phyloP scores from a whole-genome alignment of 2,888 invertebrate species.

The Rhimphoctona megacephalus region DNA sequence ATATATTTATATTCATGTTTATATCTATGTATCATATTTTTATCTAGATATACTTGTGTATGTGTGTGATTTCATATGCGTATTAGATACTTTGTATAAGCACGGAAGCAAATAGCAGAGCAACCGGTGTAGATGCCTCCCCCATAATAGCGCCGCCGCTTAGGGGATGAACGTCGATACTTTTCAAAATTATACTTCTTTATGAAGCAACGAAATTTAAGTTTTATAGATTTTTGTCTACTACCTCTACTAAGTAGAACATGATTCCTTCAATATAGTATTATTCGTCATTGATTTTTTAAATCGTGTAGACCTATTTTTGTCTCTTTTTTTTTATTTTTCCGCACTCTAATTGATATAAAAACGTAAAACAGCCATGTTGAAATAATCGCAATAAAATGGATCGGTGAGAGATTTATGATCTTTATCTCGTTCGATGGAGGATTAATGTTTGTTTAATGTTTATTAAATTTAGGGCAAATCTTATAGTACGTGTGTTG shows the following conservation, averaged over 20 bases:
- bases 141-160: background rate
- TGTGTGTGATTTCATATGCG: background rate
- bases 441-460: slow-evolving; percentile 7
- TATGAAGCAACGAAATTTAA: slow-evolving; percentile 13
- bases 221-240: background rate
- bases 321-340: background rate
- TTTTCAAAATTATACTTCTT: background rate
- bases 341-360: background rate
- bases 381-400: slow-evolving; percentile 25
- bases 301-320: background rate
- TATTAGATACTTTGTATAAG: background rate
- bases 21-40: no score
- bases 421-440: slow-evolving; percentile 46
- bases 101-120: slow-evolving; percentile 22
- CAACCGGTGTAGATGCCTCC: slow-evolving; percentile 46
- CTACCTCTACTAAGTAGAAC: background rate
- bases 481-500: background rate
- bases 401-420: slow-evolving; percentile 39
- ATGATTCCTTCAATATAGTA: background rate
- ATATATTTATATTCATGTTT: no score
- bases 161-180: background rate
- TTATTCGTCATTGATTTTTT: background rate
- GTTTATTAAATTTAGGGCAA: background rate
- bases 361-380: slow-evolving; percentile 40
- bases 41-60: no score